Percentiles rank a stretch among this genome's conserved stretches.
Evolutionary conservation across 2,888 invertebrate genomes (phyloP).

Genomic region (Harpalus rufipes): DNA sequence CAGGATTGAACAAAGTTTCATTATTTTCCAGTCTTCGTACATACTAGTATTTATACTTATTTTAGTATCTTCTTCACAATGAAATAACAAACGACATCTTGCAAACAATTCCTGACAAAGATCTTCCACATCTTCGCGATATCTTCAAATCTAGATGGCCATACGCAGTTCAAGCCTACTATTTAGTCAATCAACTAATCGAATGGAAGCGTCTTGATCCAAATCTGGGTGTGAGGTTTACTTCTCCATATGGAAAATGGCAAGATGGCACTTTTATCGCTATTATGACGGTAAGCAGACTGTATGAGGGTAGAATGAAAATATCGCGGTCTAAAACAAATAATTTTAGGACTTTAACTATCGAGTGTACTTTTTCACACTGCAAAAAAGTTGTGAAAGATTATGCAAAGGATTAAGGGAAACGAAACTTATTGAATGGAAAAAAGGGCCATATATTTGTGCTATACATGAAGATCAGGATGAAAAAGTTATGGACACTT

Average conservation of each 20-base stretch:
- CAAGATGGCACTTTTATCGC: constrained; percentile 63
- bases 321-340: neutral
- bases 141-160: constrained; percentile 54
- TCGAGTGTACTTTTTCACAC: constrained; percentile 46
- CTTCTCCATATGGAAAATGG: constrained; percentile 45
- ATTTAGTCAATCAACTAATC: constrained; percentile 34
- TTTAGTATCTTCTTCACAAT: constrained; percentile 25
- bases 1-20: too few species aligned
- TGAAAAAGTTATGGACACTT: constrained; percentile 32
- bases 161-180: constrained; percentile 43
- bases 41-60: neutral
- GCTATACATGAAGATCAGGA: constrained; percentile 52
- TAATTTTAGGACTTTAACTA: constrained; percentile 47
- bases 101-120: constrained; percentile 51
- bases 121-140: constrained; percentile 29
- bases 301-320: neutral
- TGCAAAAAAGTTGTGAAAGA: constrained; percentile 31
- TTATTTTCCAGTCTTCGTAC: neutral
- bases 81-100: constrained; percentile 57
- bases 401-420: constrained; percentile 24
- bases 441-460: constrained; percentile 49
- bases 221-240: constrained; percentile 25
- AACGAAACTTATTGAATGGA: constrained; percentile 60
- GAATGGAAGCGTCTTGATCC: constrained; percentile 48
- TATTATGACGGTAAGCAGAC: constrained; percentile 49